Conservation (phyloP, 2,113 vertebrate species). For the pig (Sus scrofa) region DNA sequence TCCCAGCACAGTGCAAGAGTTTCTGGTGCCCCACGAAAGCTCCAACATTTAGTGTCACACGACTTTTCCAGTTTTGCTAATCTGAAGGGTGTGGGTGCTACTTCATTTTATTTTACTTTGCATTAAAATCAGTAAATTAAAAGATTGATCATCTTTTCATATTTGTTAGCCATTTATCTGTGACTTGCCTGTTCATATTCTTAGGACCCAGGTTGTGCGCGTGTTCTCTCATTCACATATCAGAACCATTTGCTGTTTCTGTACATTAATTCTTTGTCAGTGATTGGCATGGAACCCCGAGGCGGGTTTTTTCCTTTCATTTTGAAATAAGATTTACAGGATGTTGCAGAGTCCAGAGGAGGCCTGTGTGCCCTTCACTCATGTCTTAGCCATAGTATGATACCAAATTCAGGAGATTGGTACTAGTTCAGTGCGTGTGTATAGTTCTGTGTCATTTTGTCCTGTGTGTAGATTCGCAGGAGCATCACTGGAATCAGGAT, state of each 20-base stretch:
- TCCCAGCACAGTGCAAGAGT: neutral
- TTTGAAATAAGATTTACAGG: neutral
- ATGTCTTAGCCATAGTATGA: neutral
- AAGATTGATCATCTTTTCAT: neutral
- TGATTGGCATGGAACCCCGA: neutral
- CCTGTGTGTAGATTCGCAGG: neutral
- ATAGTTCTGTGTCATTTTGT: neutral
- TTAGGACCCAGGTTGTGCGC: neutral
- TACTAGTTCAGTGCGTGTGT: fast-evolving
- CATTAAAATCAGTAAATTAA: neutral
- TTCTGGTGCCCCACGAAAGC: neutral
- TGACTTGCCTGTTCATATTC: neutral
- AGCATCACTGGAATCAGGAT: neutral
- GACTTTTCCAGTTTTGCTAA: neutral
- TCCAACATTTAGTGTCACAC: neutral
- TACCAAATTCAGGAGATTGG: too few relatives aligned
- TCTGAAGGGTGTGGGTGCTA: too few relatives aligned
- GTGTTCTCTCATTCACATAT: neutral
- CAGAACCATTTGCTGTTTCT: neutral
- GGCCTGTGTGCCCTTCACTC: neutral
- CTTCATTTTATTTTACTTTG: neutral
- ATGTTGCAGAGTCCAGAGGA: neutral
- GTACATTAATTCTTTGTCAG: neutral
- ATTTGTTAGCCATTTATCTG: neutral
- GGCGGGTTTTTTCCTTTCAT: neutral